These are phyloP conservation scores for Graphium colonna DNA, from an alignment of 2,888 invertebrate species.

Conservation along the genomic window DNA sequence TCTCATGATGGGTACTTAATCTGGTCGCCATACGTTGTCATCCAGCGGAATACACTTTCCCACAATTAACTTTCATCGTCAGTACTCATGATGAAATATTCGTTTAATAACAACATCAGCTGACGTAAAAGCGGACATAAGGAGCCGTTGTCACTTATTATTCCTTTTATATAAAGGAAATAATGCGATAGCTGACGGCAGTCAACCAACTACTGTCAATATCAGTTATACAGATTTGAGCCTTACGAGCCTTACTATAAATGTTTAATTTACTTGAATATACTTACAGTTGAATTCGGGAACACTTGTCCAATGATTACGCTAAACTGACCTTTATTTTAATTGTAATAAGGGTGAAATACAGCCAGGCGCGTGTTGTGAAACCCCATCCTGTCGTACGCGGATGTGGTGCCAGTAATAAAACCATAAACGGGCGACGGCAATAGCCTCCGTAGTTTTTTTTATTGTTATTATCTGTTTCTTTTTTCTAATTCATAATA, in stretches of 20 bases:
- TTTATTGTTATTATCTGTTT: conserved; percentile 9
- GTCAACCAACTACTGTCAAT: conserved; percentile 21
- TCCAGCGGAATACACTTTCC: too few relatives aligned
- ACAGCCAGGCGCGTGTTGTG: conserved; percentile 19
- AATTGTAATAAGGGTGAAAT: conserved; percentile 21
- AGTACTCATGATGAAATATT: neutral
- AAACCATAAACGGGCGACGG: conserved; percentile 35
- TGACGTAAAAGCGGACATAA: conserved; percentile 25
- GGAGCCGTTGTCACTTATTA: conserved; percentile 29
- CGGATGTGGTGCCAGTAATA: conserved; percentile 59
- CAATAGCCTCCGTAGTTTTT: conserved; percentile 19
- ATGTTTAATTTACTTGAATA: neutral
- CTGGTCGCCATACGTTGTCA: too few relatives aligned
- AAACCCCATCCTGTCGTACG: conserved; percentile 59
- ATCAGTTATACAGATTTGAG: conserved; percentile 1
- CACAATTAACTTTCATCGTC: too few relatives aligned
- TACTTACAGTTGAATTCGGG: conserved; percentile 1
- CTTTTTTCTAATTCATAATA: neutral
- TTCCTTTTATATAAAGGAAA: conserved; percentile 35
- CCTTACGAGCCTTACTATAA: neutral
- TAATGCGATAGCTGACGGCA: conserved; percentile 31
- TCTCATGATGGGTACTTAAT: neutral
- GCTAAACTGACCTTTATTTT: conserved; percentile 29
- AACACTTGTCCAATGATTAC: neutral
- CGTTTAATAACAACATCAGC: conserved; percentile 3